phyloP scores from a whole-genome alignment of 2,888 invertebrate species.

The Acronicta alni region DNA sequence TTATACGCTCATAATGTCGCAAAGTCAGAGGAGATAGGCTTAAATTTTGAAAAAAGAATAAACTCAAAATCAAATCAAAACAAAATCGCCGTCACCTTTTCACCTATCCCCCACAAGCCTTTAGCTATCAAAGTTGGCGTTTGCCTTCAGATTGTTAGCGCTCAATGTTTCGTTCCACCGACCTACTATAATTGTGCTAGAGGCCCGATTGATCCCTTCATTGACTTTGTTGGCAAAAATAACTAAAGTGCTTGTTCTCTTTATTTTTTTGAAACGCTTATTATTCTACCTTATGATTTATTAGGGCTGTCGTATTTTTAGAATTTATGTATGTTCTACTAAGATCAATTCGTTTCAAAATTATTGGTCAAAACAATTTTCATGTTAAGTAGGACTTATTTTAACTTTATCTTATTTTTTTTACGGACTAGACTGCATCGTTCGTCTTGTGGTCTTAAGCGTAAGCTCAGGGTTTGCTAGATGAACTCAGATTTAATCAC shows the following conservation, averaged over 20 bases:
- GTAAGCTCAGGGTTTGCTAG: too few species aligned
- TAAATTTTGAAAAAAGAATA: too few species aligned
- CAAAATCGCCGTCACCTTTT: slow-evolving; percentile 5
- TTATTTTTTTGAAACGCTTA: slow-evolving; percentile 12
- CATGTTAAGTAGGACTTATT: too few species aligned
- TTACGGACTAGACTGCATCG: too few species aligned
- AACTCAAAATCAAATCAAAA: not conserved
- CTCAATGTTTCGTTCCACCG: slow-evolving; percentile 50
- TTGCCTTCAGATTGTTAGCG: slow-evolving; percentile 59
- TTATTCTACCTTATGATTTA: too few species aligned
- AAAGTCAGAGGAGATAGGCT: too few species aligned
- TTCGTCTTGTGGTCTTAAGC: too few species aligned
- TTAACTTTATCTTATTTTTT: too few species aligned
- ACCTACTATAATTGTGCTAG: slow-evolving; percentile 39
- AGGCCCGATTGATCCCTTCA: slow-evolving; percentile 44
- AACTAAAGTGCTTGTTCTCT: slow-evolving; percentile 25
- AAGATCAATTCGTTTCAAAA: not conserved
- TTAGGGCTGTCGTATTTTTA: too few species aligned
- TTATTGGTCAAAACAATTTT: too few species aligned
- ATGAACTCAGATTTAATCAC: too few species aligned
- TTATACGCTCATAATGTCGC: too few species aligned
- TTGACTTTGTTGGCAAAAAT: slow-evolving; percentile 42
- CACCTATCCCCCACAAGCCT: not conserved
- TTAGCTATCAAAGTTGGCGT: slow-evolving; percentile 30
- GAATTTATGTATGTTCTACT: not conserved